Evolutionary conservation across 2,888 invertebrate genomes (phyloP).

Genomic region (Coenonympha glycerion): DNA sequence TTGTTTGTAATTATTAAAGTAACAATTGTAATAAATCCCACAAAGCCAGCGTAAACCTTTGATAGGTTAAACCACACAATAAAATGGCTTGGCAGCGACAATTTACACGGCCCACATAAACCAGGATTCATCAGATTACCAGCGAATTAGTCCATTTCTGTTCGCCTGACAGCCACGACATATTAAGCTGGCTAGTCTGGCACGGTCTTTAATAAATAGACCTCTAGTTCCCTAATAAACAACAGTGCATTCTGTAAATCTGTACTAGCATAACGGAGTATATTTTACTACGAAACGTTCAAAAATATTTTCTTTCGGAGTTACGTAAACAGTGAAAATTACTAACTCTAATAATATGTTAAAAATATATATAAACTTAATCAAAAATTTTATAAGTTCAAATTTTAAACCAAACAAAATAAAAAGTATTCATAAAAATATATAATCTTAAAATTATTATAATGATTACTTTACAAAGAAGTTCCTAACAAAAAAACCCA

Average conservation of each 20-base stretch:
- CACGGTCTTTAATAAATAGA: slow-evolving; percentile 24
- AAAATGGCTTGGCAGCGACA: slow-evolving; percentile 14
- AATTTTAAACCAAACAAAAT: too few species aligned
- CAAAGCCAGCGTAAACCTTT: slow-evolving; percentile 7
- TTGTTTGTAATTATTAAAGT: not conserved
- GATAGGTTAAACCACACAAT: slow-evolving; percentile 17
- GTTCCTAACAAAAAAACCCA: too few species aligned
- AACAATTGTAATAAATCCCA: not conserved
- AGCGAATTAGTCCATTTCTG: slow-evolving; percentile 31
- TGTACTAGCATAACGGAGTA: too few species aligned
- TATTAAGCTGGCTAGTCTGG: slow-evolving; percentile 24
- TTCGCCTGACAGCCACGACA: slow-evolving; percentile 28
- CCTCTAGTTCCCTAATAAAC: slow-evolving; percentile 20
- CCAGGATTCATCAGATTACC: slow-evolving; percentile 30
- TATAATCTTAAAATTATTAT: too few species aligned
- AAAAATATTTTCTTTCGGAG: too few species aligned
- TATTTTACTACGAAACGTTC: too few species aligned
- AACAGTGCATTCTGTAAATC: not conserved
- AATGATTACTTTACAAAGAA: too few species aligned
- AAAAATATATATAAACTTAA: too few species aligned
- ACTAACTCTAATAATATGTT: too few species aligned
- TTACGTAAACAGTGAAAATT: too few species aligned
- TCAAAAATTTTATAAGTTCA: too few species aligned
- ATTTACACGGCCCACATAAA: slow-evolving; percentile 20
- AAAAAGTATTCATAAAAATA: too few species aligned